Conservation (phyloP, 1,140 invertebrate genomes). For the Aphis craccivora region DNA sequence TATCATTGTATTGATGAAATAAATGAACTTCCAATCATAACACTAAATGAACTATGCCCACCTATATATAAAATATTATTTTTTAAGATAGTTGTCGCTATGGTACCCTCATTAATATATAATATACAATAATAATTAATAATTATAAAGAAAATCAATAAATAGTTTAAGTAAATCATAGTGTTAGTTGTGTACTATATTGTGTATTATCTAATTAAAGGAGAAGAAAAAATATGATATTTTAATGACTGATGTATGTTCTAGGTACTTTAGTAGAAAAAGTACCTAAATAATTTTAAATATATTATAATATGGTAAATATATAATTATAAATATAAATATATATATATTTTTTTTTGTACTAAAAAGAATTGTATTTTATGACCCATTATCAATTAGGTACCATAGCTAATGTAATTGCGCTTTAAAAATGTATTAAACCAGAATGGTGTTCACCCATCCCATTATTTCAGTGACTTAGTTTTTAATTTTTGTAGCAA, state of each 20-base stretch:
- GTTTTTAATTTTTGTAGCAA: conserved; percentile 9
- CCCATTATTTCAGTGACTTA: conserved; percentile 34
- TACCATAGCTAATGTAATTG: conserved; percentile 54
- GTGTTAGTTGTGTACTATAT: conserved; percentile 21
- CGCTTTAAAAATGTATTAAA: conserved; percentile 47
- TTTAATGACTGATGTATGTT: conserved; percentile 54
- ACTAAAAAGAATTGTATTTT: conserved; percentile 45
- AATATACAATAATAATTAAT: neutral
- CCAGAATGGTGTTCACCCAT: conserved; percentile 51
- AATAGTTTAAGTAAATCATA: conserved; percentile 31
- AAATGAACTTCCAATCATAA: conserved; percentile 46
- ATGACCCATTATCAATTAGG: conserved; percentile 44
- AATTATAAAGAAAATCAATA: conserved; percentile 33
- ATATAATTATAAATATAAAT: conserved; percentile 23
- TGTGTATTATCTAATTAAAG: conserved; percentile 3
- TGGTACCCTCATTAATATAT: conserved; percentile 40
- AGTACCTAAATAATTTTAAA: conserved; percentile 47
- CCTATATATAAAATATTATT: conserved; percentile 47
- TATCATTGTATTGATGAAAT: neutral
- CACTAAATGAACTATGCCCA: conserved; percentile 35
- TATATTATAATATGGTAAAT: conserved; percentile 15
- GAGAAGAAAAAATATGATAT: conserved; percentile 37
- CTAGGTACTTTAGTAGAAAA: conserved; percentile 22
- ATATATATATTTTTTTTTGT: conserved; percentile 46
- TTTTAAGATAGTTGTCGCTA: conserved; percentile 51